Evolutionary conservation across 2,888 invertebrate species (phyloP).

Genomic region (Oxyteleia sp.): DNA sequence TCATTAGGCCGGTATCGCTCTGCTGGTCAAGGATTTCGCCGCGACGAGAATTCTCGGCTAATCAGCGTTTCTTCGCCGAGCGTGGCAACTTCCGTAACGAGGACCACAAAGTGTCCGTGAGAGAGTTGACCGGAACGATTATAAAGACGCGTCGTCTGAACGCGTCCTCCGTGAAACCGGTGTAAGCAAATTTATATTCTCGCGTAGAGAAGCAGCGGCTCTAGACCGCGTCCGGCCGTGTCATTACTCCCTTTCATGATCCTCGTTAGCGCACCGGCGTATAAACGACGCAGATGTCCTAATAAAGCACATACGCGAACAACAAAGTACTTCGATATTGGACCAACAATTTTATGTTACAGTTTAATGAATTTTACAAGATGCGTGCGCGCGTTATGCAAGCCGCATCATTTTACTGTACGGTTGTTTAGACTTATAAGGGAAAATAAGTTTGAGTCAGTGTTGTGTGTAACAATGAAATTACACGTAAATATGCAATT

Average conservation of each 20-base stretch:
- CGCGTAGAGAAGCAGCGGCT: conserved; percentile 77
- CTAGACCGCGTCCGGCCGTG: conserved; percentile 83
- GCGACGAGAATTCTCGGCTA: conserved; percentile 74
- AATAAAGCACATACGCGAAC: conserved; percentile 71
- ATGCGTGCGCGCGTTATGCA: conserved; percentile 29
- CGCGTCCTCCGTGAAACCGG: conserved; percentile 80
- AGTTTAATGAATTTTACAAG: conserved; percentile 17
- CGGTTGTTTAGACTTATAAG: conserved; percentile 49
- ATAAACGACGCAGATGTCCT: conserved; percentile 77
- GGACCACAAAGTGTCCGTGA: conserved; percentile 75
- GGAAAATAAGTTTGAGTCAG: conserved; percentile 39
- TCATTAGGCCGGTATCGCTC: conserved; percentile 73
- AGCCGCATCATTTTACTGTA: conserved; percentile 22
- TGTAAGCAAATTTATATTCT: conserved; percentile 84
- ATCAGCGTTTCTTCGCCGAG: conserved; percentile 73
- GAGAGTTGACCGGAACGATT: conserved; percentile 78
- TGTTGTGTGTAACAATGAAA: too few species aligned
- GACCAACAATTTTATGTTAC: conserved; percentile 9
- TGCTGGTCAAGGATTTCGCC: conserved; percentile 75
- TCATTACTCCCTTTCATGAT: conserved; percentile 85
- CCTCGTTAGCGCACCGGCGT: conserved; percentile 81
- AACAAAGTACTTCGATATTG: conserved; percentile 40
- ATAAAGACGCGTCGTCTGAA: conserved; percentile 76
- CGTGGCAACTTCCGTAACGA: conserved; percentile 75
- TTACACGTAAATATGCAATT: conserved; percentile 51